Base-by-base conservation (phyloP, 2,888 invertebrate genomes). In the Polydrusus pterygomalis region DNA sequence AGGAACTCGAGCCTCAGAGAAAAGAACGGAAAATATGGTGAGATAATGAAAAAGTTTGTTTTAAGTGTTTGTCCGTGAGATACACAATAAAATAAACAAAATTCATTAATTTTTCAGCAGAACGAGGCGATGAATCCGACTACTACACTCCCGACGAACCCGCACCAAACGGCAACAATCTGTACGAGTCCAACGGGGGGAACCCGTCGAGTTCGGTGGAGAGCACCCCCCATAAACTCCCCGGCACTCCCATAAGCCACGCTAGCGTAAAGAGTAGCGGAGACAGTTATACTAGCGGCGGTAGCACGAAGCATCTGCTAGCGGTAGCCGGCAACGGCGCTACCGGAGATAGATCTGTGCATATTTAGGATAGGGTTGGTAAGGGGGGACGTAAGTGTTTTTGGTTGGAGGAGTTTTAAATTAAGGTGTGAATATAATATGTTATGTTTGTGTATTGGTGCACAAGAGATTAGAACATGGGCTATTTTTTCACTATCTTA, bases 81-180 rank as follows among this genome's bases (percentile, higher is more conserved):
- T 5, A 5, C 25, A 25, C 25, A 25, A 25, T 5, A 1, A 5
- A 25, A 5, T 25, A 5, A 18, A 15, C 9, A 17, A 49, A 49
- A 17, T 49, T 49, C 10, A 9, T 17, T 18, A 17, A 38, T 34
- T 13, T 70, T 45, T 25, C 25, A 18, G 30, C 54, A 77, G 89
- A 89, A 81, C 85, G 88, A 78, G 92, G 90, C 79, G 93, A 93
- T 78, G 94, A 94, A 88, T 93, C 94, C 43, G 94, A 94, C 88
- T 94, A 93, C 88, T 94, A 93, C 88, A 93, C 94, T 47, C 94
- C 94, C 30, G 94, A 94, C 86, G 94, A 94, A 88, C 91, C 93
- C 80, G 90, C 91, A 82, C 91, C 92, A 79, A 91, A 92, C 83
- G 89, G 92, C 82, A 92, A 91, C 81, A 91, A 91, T 72, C 89